Evolutionary conservation across 2,113 vertebrate genomes (phyloP).

Genomic region (Otis tarda): DNA sequence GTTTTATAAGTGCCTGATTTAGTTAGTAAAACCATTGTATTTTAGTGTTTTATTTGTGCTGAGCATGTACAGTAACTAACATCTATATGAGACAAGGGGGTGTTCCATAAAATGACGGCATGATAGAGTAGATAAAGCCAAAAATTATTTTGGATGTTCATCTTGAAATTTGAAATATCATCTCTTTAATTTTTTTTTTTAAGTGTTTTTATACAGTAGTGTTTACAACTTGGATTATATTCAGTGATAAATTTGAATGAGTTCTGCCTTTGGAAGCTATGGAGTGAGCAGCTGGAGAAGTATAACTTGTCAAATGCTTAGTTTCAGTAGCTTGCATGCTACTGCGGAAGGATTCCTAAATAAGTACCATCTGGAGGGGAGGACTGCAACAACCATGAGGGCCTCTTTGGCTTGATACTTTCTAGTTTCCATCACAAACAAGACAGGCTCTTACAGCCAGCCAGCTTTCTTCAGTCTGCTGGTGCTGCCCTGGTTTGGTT

Average conservation of each 20-base stretch:
- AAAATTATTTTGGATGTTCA: background rate
- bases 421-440: background rate
- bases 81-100: background rate
- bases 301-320: background rate
- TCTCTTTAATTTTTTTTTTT: background rate
- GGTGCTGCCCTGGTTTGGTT: background rate
- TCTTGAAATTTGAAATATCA: background rate
- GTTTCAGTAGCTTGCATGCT: background rate
- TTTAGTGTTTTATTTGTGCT: background rate
- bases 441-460: background rate
- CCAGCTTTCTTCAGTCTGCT: background rate
- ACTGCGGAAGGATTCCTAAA: background rate
- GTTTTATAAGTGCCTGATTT: background rate
- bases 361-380: background rate
- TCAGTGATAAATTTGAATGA: background rate
- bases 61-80: fast-evolving
- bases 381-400: background rate
- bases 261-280: background rate
- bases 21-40: background rate
- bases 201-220: background rate
- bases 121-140: background rate
- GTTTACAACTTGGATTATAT: background rate
- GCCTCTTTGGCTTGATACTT: background rate
- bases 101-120: background rate
- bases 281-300: background rate